A percentile compares a stretch with the other conserved stretches of the same genome.
Conservation (phyloP, 2,797 vertebrate genomes). For the Lindbergichthys nudifrons region DNA sequence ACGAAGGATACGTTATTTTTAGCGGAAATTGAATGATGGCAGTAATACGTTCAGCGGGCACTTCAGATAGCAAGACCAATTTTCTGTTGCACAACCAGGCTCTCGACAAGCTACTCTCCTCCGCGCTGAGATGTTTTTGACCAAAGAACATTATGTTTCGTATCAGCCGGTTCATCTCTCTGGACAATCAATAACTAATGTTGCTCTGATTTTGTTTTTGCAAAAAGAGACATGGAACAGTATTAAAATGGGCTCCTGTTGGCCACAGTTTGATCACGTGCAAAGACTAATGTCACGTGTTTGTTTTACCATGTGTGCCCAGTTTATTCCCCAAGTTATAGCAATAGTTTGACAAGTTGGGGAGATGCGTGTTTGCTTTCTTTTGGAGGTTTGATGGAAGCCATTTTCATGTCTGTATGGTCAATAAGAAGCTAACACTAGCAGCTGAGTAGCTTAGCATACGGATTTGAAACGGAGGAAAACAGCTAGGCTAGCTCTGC, state of each 20-base stretch:
- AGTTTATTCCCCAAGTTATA: not conserved
- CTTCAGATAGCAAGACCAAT: constrained; percentile 8
- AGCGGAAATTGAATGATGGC: constrained; percentile 1
- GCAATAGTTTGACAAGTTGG: not conserved
- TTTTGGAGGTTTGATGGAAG: not conserved
- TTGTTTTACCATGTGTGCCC: not conserved
- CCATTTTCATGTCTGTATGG: not conserved
- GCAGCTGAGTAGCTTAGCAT: not conserved
- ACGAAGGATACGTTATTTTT: not conserved
- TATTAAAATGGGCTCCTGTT: not conserved
- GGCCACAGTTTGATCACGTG: not conserved
- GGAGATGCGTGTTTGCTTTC: not conserved
- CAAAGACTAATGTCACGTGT: not conserved
- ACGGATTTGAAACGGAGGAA: not conserved
- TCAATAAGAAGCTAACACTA: not conserved
- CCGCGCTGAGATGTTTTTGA: not conserved
- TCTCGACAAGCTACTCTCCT: not conserved
- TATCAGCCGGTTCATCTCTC: not conserved
- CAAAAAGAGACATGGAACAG: not conserved
- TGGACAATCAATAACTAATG: not conserved
- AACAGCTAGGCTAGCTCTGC: not conserved
- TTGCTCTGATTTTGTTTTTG: not conserved
- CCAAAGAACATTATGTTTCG: not conserved
- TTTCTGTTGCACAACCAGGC: not conserved
- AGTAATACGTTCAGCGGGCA: not conserved